Percentiles rank a stretch among this genome's conserved stretches.
phyloP scores from a whole-genome alignment of 2,888 invertebrate genomes.

The Ypsolopha sequella region DNA sequence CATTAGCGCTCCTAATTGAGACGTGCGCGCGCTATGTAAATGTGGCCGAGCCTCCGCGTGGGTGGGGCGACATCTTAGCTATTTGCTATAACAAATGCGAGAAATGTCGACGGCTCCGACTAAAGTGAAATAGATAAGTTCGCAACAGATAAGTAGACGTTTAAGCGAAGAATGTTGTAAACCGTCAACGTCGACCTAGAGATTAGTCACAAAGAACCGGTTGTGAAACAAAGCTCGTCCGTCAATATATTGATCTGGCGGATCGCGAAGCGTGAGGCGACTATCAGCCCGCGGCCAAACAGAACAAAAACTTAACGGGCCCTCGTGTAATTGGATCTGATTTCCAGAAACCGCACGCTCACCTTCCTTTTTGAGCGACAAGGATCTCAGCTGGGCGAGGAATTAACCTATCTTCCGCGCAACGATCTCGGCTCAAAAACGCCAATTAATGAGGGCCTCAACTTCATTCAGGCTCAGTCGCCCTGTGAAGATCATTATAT shows the following conservation, averaged over 20 bases:
- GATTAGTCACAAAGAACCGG: conserved; percentile 31
- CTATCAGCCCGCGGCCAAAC: conserved; percentile 48
- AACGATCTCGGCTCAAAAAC: conserved; percentile 68
- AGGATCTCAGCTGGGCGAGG: conserved; percentile 64
- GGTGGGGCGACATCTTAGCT: conserved; percentile 39
- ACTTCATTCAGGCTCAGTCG: conserved; percentile 61
- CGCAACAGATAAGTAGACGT: neutral
- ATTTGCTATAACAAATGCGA: conserved; percentile 37
- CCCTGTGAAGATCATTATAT: conserved; percentile 71
- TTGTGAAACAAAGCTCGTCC: conserved; percentile 37
- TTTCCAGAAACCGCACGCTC: conserved; percentile 68
- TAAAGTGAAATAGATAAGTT: conserved; percentile 1
- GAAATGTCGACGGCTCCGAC: conserved; percentile 23
- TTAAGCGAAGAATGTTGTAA: conserved; percentile 7
- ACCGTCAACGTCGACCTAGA: conserved; percentile 13
- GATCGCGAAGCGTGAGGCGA: conserved; percentile 36
- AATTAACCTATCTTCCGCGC: conserved; percentile 70
- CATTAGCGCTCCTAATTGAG: conserved; percentile 71
- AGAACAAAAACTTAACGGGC: conserved; percentile 67
- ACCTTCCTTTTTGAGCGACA: conserved; percentile 68
- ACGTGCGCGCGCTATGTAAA: conserved; percentile 68
- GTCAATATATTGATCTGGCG: conserved; percentile 27
- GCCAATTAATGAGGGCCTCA: conserved; percentile 71
- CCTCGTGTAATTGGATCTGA: conserved; percentile 69
- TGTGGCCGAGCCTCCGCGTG: conserved; percentile 44